Base-by-base conservation (phyloP, 23 tunicate genomes). In the Aplidium turbinatum region DNA sequence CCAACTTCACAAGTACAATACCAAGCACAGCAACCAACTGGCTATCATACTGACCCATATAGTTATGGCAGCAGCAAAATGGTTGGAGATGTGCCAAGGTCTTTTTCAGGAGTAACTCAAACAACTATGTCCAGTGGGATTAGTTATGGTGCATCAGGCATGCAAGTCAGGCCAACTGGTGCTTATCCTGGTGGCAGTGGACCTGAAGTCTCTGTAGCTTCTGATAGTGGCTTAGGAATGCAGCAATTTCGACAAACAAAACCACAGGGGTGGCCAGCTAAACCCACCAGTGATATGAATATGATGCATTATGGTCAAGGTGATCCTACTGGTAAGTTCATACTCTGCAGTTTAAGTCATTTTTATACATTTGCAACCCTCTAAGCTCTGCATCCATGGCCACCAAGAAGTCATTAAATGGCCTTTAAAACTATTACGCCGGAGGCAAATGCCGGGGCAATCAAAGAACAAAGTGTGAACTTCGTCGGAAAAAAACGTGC, bases 211-310 rank as follows among this genome's bases (percentile, higher is more conserved):
- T 19, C 67, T 3, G 7, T 73, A 5, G 76, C 47, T 5, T 45
- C 21, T 9, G 58, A 48, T 24, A 73, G 16, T 33, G 22, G n/a
- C 20, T 54, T 56, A 35, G 31, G 67, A 7, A 55, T 73, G 67
- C 79, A 73, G 20, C 79, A 73, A 30, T 73, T 31, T 45, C 83
- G 50, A 48, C 73, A 64, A 47, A 19, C 35, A 22, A 78, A 63
- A 47, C 36, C 71, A 2, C 63, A 57, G 3, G 33, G 26, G 36
- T 78, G 83, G 83, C 20, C 74, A 6, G 22, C 35, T 47, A 78
- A 78, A 58, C 83, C 42, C 3, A 5, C 30, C 33, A 40, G 32
- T 32, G 73, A 64, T 7, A 50, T 31, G 16, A 36, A 33, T 33
- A 30, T 48, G 47, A 47, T 61, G 63, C 3, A 22, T 5, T 78